A percentile compares a stretch with the other conserved stretches of the same genome.
Conservation (phyloP, 2,888 invertebrate species). For the Lissonota sp. region DNA sequence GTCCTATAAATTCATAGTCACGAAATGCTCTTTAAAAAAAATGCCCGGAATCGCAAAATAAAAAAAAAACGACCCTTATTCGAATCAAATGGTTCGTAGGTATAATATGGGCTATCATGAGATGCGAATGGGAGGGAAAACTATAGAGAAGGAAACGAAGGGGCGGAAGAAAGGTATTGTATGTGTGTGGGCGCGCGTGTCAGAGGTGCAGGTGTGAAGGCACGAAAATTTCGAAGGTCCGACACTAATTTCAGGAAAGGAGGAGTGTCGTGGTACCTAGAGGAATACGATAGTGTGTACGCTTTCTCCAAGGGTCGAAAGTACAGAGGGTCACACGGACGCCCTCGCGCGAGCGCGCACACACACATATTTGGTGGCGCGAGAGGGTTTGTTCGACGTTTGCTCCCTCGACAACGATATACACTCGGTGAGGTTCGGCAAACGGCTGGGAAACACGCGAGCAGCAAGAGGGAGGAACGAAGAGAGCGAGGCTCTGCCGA, state of each 20-base stretch:
- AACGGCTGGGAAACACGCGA: slow-evolving; percentile 65
- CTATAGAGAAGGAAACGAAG: neutral
- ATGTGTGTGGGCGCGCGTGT: neutral
- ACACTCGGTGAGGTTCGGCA: slow-evolving; percentile 39
- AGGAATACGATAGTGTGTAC: slow-evolving; percentile 18
- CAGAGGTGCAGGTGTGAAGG: slow-evolving; percentile 21
- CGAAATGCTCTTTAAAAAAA: too few species aligned
- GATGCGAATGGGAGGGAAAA: too few species aligned
- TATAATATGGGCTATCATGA: too few species aligned
- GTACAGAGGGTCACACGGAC: slow-evolving; percentile 18
- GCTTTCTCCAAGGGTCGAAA: slow-evolving; percentile 23
- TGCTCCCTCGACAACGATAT: slow-evolving; percentile 47
- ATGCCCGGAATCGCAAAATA: too few species aligned
- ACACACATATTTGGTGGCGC: neutral
- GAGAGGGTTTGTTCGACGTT: slow-evolving; percentile 43
- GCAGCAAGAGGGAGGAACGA: slow-evolving; percentile 16
- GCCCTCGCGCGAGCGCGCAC: neutral
- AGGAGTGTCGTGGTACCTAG: slow-evolving; percentile 31
- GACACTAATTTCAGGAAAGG: slow-evolving; percentile 64
- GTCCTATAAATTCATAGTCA: too few species aligned
- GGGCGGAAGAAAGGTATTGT: neutral
- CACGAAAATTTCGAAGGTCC: slow-evolving; percentile 58
- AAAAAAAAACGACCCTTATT: too few species aligned
- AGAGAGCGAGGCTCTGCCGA: slow-evolving; percentile 9
- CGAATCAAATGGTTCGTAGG: too few species aligned